These are phyloP conservation scores for Perccottus glenii DNA, from an alignment of 2,113 vertebrate genomes.

Conservation along the genomic window DNA sequence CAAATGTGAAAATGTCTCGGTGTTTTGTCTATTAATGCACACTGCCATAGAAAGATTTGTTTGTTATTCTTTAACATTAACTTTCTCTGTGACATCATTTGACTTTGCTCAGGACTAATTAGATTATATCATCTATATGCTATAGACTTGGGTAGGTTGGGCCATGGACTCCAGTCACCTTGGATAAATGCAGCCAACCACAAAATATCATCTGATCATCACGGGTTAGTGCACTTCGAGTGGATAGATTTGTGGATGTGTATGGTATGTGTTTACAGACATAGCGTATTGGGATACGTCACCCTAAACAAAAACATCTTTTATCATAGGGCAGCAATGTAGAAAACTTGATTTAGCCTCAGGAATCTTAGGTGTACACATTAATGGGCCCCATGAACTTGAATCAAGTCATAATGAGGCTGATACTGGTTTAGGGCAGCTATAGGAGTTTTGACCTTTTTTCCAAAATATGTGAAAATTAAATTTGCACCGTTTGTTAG, in stretches of 20 bases:
- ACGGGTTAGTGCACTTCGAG: conserved; percentile 24
- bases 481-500: background rate
- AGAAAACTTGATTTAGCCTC: conserved; percentile 1
- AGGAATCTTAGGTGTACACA: background rate
- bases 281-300: conserved; percentile 2
- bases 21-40: background rate
- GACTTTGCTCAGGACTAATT: conserved; percentile 51
- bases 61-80: conserved; percentile 12
- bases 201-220: conserved; percentile 43
- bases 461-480: conserved; percentile 1
- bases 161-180: conserved; percentile 28
- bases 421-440: background rate
- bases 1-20: background rate
- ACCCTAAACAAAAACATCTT: background rate
- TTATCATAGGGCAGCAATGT: conserved; percentile 3
- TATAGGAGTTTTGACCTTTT: background rate
- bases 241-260: conserved; percentile 8
- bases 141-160: conserved; percentile 21
- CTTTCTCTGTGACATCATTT: conserved; percentile 38
- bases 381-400: too few relatives aligned
- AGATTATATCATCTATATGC: conserved; percentile 56
- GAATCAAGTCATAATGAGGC: too few relatives aligned
- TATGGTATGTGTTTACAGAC: conserved; percentile 12
- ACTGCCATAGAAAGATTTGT: background rate
- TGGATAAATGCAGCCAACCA: conserved; percentile 28